These are phyloP conservation scores for Mayetiola destructor DNA, from an alignment of 2,888 invertebrate genomes.

Conservation along the genomic window DNA sequence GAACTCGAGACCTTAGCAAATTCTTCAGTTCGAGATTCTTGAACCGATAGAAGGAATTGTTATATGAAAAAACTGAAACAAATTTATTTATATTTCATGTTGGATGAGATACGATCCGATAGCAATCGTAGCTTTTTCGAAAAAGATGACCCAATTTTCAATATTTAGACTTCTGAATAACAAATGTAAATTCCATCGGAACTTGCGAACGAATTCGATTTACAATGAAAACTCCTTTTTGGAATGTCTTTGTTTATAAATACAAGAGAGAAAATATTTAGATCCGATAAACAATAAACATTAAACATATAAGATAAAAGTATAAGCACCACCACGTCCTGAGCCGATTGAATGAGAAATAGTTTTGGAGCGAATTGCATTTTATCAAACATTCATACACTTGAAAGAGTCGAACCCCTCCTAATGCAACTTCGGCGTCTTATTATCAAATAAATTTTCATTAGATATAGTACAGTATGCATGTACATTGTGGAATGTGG, in stretches of 20 bases:
- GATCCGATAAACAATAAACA: background rate
- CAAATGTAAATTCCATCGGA: conserved; percentile 1
- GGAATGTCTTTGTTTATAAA: too few species aligned
- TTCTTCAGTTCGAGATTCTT: background rate
- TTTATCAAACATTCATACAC: background rate
- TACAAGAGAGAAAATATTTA: background rate
- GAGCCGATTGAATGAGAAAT: too few species aligned
- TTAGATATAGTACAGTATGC: too few species aligned
- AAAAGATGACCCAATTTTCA: background rate
- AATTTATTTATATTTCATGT: too few species aligned
- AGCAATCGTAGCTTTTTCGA: background rate
- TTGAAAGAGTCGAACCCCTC: background rate
- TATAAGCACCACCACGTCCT: too few species aligned
- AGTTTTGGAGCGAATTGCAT: too few species aligned
- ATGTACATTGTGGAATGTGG: conserved; percentile 10
- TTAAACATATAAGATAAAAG: too few species aligned
- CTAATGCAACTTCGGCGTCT: too few species aligned
- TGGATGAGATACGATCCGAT: too few species aligned
- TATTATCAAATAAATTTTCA: conserved; percentile 11
- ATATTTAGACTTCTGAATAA: background rate
- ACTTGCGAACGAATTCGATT: background rate
- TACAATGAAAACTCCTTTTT: background rate
- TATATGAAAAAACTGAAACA: too few species aligned
- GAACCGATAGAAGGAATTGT: background rate
- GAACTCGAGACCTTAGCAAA: conserved; percentile 10